Base-by-base conservation (phyloP, 2,797 vertebrate genomes). In the Clarias laeviceps region DNA sequence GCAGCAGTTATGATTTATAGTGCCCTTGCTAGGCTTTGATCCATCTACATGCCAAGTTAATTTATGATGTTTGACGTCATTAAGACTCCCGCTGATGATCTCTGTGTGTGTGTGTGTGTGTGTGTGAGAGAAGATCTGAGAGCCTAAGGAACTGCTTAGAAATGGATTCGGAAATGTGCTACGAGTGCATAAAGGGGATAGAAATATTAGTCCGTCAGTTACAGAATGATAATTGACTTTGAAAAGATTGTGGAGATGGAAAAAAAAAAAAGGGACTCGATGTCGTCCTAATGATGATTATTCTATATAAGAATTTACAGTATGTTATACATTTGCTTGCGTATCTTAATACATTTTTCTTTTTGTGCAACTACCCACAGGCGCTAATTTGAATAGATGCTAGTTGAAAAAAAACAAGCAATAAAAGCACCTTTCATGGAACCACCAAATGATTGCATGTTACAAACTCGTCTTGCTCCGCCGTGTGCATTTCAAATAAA, bases 1-100 rank as follows among this genome's bases (percentile, higher is more conserved):
- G 69, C 69, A 82, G 24, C 40, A 62, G 69, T 0, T 62, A 64
- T 70, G 88, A 88, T 88, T 90, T 86, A 86, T 80, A 62, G 73
- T 66, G 45, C 27, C 14, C 40, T 45, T 65, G 80, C n/a, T 34
- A 73, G 80, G 32, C 82, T 82, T 45, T 61, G 65, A 34, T 84
- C 80, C 66, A 80, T 86, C 82, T 82, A 77, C 64, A 74, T 83
- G 76, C 62, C 85, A 81, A 69, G 64, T 65, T 85, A 70, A 85
- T 87, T 82, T 85, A 82, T 77, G 62, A 82, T 61, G 29, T 83
- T 65, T 82, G 87, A 81, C 54, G 80, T 88, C 79, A 86, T 82
- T 70, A 80, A 54, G 17, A 84, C 62, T 37, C 7, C 40, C 24
- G 74, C 56, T 70, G 82, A 66, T 27, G 62, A n/a, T 62, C 1